phyloP scores from a whole-genome alignment of 1,140 invertebrate genomes.

The Drosophila pallidifrons region DNA sequence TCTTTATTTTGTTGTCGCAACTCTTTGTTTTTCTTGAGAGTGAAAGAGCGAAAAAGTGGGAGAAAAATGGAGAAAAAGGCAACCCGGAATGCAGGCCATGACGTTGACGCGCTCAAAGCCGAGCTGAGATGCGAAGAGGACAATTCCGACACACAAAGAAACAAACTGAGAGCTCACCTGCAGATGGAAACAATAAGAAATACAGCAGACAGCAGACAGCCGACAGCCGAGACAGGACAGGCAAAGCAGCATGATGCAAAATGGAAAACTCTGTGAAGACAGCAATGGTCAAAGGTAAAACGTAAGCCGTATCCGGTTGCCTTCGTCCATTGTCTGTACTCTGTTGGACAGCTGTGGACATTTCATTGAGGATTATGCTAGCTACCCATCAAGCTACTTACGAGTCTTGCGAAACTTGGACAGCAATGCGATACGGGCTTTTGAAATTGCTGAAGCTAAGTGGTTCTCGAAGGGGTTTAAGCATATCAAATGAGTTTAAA shows the following conservation, averaged over 20 bases:
- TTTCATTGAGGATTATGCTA: constrained; percentile 43
- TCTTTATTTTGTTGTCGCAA: constrained; percentile 13
- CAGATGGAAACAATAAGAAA: constrained; percentile 42
- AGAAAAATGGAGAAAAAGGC: constrained; percentile 34
- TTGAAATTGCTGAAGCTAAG: constrained; percentile 14
- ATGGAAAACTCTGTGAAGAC: constrained; percentile 33
- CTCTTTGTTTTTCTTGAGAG: constrained; percentile 37
- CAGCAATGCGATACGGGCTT: constrained; percentile 10
- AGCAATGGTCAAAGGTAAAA: constrained; percentile 35
- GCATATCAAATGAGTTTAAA: constrained; percentile 9
- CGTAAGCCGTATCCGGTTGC: constrained; percentile 27
- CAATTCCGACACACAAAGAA: constrained; percentile 60
- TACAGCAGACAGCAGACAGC: constrained; percentile 5
- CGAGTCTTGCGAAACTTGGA: not conserved
- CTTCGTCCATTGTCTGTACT: not conserved
- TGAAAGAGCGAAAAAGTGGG: constrained; percentile 27
- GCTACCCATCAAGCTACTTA: constrained; percentile 42
- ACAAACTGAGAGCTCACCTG: constrained; percentile 49
- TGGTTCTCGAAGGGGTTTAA: constrained; percentile 23
- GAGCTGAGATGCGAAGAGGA: not conserved
- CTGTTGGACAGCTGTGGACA: constrained; percentile 26
- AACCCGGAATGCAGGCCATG: constrained; percentile 36
- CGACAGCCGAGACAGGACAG: not conserved
- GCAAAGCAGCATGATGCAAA: constrained; percentile 27
- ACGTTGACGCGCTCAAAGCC: constrained; percentile 19